Evolutionary conservation across 2,888 invertebrate species (phyloP), one percentile per base, ranked within the genome.

Genomic region (Zaprionus bogoriensis): DNA sequence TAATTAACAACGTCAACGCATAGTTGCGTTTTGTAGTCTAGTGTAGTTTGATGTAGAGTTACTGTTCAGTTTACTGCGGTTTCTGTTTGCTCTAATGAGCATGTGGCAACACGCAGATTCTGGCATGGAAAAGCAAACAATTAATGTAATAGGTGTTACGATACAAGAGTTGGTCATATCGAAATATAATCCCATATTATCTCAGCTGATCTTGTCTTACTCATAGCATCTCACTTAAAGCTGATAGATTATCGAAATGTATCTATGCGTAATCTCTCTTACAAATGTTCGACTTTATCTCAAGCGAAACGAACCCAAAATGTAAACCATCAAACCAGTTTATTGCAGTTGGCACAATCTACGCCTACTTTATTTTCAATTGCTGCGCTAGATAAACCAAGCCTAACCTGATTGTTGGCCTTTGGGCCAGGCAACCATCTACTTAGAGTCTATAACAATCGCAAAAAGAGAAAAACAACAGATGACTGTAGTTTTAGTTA

Each of bases 261-360:
- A 2, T 2, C 12, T 30, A 30, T 32, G 12, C 5, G 3, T 6
- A 10, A 32, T 32, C 14, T 12, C 14, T 7, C n/a, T n/a, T n/a
- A n/a, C n/a, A n/a, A n/a, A n/a, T 30, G n/a, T 12, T 27, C 27
- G 27, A 27, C 27, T 27, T n/a, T 10, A 27, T 25, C 27, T 3
- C 27, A 27, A 4, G 10, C 10, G 2, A 6, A 17, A 3, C 17
- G 10, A 39, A 5, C 10, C 6, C n/a, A 32, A 14, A 32, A 2
- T 32, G 38, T n/a, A n/a, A n/a, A n/a, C 48, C 53, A 36, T 30
- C n/a, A 61, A 75, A 75, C 76, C 83, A 75, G 77, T 78, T 77
- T 47, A 46, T 17, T 48, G 58, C 48, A 30, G 59, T 42, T 58
- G 44, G 42, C 52, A 55, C 46, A 46, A 25, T 46, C 38, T 54